Evolutionary conservation across 2,797 vertebrate genomes (phyloP).

Genomic region (Apogon hyalosoma): DNA sequence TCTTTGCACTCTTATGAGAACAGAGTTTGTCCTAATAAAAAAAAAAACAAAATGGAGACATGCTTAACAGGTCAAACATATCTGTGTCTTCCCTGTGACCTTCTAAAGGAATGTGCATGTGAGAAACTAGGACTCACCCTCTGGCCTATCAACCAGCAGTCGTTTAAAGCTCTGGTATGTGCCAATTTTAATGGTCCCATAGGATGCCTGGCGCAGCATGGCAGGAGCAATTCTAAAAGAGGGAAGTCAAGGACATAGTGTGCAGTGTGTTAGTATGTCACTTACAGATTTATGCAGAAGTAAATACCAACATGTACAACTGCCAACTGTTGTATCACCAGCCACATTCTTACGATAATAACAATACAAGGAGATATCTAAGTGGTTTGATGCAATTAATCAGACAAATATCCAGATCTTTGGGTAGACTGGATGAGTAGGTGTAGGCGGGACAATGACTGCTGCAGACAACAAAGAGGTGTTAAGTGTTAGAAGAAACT

Average conservation of each 20-base stretch:
- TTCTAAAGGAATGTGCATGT: slow-evolving; percentile 25
- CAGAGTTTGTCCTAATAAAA: not conserved
- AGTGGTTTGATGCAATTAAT: not conserved
- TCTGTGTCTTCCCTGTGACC: slow-evolving; percentile 11
- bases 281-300: too few species aligned
- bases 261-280: not conserved
- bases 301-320: too few species aligned
- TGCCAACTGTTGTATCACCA: too few species aligned
- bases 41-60: not conserved
- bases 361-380: too few species aligned
- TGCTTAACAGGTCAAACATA: slow-evolving; percentile 12
- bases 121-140: slow-evolving; percentile 84
- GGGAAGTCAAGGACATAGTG: not conserved
- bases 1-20: not conserved
- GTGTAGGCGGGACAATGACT: not conserved
- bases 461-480: not conserved
- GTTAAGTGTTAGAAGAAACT: not conserved
- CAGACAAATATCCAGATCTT: not conserved
- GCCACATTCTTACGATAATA: too few species aligned
- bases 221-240: slow-evolving; percentile 90
- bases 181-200: slow-evolving; percentile 97
- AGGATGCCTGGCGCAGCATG: slow-evolving; percentile 93
- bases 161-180: slow-evolving; percentile 96
- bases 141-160: slow-evolving; percentile 91
- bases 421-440: too few species aligned